Evolutionary conservation across 1,140 invertebrate species (phyloP).

Genomic region (Scylla paramamosain): DNA sequence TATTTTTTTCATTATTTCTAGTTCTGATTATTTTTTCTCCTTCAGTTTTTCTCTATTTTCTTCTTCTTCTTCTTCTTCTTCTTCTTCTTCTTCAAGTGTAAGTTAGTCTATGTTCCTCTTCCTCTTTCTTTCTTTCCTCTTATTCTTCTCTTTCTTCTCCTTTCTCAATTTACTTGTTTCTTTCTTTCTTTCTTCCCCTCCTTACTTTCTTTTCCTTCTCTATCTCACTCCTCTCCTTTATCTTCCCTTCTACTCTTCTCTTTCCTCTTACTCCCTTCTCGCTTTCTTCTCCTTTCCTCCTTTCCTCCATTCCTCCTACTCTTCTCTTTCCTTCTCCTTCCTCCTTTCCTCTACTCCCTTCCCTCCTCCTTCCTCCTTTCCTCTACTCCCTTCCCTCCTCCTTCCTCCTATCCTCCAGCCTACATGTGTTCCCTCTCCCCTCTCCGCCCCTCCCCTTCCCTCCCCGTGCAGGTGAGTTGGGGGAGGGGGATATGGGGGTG

Average conservation of each 20-base stretch:
- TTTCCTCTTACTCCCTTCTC: background rate
- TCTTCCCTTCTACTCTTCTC: background rate
- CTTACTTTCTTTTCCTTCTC: background rate
- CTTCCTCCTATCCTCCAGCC: no score
- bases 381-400: no score
- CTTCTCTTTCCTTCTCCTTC: no score
- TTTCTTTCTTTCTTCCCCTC: background rate
- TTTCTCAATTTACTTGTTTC: background rate
- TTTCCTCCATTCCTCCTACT: no score
- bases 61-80: background rate
- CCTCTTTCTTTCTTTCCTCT: background rate
- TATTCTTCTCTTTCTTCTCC: background rate
- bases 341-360: no score
- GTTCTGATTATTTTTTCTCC: background rate
- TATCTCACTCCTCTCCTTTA: background rate
- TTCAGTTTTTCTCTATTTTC: background rate
- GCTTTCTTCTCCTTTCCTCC: background rate
- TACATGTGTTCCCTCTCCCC: no score
- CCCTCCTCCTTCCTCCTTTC: no score
- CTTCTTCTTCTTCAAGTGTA: background rate
- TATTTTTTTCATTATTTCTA: background rate
- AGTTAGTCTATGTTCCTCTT: background rate
- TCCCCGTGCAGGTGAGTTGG: no score
- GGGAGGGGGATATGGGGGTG: no score
- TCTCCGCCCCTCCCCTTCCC: no score